Conservation (phyloP, 1,140 invertebrate species). For the Camponotus vicinus region DNA sequence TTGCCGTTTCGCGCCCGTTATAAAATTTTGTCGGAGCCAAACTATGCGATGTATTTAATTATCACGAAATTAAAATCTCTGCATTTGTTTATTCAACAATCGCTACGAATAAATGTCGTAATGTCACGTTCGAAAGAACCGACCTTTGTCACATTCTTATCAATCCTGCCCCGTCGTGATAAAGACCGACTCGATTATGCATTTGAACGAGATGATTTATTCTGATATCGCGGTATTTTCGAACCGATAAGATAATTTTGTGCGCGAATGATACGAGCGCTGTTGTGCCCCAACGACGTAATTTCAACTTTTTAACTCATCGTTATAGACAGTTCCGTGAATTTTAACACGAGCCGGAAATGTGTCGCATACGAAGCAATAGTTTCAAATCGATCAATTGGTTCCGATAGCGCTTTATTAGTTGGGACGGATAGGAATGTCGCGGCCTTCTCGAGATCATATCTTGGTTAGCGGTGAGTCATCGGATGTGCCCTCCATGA, state of each 20-base stretch:
- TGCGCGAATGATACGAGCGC: background rate
- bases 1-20: constrained; percentile 1
- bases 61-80: background rate
- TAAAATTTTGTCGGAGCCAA: background rate
- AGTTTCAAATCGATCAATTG: background rate
- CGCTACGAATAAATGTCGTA: background rate
- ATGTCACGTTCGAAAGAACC: background rate
- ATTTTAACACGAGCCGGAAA: background rate
- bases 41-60: constrained; percentile 1
- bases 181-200: constrained; percentile 49
- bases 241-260: constrained; percentile 66
- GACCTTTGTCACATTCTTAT: constrained; percentile 55
- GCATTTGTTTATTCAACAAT: too few relatives aligned
- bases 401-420: constrained; percentile 8
- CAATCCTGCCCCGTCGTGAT: constrained; percentile 50
- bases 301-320: background rate
- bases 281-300: background rate
- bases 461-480: constrained; percentile 27
- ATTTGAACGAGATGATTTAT: constrained; percentile 35
- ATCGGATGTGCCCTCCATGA: constrained; percentile 28
- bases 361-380: background rate
- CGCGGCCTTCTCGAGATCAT: background rate
- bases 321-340: background rate
- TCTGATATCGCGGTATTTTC: constrained; percentile 69
- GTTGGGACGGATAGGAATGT: background rate